Percentiles rank a stretch among this genome's conserved stretches.
Evolutionary conservation across 2,113 vertebrate species (phyloP).

Genomic region (Zosterops pallidus): DNA sequence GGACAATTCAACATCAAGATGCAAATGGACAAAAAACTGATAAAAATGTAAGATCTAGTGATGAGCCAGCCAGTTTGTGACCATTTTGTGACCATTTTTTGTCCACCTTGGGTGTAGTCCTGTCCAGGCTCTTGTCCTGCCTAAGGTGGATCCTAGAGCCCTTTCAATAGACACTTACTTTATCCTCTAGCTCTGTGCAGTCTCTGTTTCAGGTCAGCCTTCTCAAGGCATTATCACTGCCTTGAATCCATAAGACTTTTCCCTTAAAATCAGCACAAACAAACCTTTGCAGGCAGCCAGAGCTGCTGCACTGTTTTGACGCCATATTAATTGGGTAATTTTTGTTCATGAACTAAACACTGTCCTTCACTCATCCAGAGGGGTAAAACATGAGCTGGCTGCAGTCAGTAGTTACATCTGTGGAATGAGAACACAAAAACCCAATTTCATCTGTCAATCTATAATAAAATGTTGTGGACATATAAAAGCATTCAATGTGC

Average conservation of each 20-base stretch:
- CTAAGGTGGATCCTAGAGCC: not conserved
- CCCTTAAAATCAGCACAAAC: not conserved
- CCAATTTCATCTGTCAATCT: not conserved
- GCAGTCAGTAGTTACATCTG: not conserved
- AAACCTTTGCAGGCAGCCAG: not conserved
- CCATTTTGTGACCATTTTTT: too few species aligned
- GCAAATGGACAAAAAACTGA: not conserved
- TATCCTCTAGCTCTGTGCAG: not conserved
- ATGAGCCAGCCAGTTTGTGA: too few species aligned
- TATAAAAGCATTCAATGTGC: not conserved
- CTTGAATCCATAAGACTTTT: not conserved
- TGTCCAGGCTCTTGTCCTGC: not conserved
- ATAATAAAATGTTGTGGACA: not conserved
- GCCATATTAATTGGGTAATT: not conserved
- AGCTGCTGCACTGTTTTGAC: not conserved
- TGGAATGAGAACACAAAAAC: not conserved
- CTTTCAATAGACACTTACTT: not conserved
- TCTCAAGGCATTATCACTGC: not conserved
- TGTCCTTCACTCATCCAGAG: not conserved
- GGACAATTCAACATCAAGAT: not conserved
- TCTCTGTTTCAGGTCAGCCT: not conserved
- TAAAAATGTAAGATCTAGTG: not conserved
- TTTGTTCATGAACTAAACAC: not conserved
- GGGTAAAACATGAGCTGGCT: fast-evolving
- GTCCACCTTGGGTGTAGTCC: not conserved